Base-by-base conservation (phyloP, 2,113 vertebrate genomes). In the Suncus etruscus region DNA sequence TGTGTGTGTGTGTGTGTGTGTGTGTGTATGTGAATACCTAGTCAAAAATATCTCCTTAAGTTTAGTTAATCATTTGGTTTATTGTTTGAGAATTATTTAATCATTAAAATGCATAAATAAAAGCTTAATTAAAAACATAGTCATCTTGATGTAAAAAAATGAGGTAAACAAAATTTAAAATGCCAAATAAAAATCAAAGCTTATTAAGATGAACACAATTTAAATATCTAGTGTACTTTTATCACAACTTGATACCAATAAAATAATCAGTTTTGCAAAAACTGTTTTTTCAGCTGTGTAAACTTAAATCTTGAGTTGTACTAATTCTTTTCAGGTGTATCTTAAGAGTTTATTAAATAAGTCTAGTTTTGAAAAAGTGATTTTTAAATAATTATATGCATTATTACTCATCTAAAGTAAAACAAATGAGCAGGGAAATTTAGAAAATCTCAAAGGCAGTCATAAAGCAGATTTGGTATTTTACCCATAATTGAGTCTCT, bases 161-260 rank as follows among this genome's bases (percentile, higher is more conserved):
- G 39, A 61, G 18, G 58, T 65, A 29, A 89, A 72, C 12, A 72
- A 63, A 69, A 69, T 75, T 85, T 86, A 2, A n/a, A 73, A 63
- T 68, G 65, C 82, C 47, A 3, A 76, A 61, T 83, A 81, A 89
- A 90, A 90, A 61, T 70, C 70, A 86, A 84, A 87, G 7, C 25
- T 87, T 16, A 51, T 50, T 24, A 90, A 74, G 20, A 74, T 10
- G 86, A 51, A 74, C n/a, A 61, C 73, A n/a, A 82, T 70, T 69
- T 77, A 61, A 77, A 85, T 63, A 84, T 92, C 58, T 76, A 84
- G n/a, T 22, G 72, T 29, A 81, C 9, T 25, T 51, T 73, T 61
- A 65, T 70, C 48, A 70, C 70, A 88, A 90, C 69, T 73, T 45
- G 61, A 29, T 81, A 87, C 24, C 68, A 70, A n/a, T 16, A 83